Evolutionary conservation across 1,140 invertebrate species (phyloP).

Genomic region (Trichoplusia ni): DNA sequence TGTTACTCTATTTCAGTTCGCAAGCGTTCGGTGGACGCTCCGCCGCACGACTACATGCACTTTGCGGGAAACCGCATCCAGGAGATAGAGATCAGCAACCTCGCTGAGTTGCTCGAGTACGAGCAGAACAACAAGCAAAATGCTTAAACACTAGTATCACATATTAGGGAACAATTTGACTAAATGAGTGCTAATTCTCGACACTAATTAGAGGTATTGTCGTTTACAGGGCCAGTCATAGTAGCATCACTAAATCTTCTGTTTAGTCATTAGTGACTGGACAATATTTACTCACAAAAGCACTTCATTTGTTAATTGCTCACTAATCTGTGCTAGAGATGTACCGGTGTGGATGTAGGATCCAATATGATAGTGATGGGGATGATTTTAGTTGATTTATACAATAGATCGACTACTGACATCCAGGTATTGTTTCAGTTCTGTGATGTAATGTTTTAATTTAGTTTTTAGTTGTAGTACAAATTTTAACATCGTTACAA

Average conservation of each 20-base stretch:
- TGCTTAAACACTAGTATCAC: background rate
- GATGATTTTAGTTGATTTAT: background rate
- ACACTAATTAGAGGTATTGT: background rate
- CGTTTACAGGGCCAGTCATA: background rate
- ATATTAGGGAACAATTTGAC: background rate
- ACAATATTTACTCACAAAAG: background rate
- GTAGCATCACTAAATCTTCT: background rate
- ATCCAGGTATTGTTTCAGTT: background rate
- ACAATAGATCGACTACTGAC: background rate
- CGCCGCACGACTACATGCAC: slow-evolving; percentile 85
- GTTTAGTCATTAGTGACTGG: background rate
- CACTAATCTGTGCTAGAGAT: background rate
- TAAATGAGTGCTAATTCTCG: background rate
- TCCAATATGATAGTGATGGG: background rate
- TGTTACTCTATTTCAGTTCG: slow-evolving; percentile 84
- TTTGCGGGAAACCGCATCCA: slow-evolving; percentile 88
- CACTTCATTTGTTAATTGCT: background rate
- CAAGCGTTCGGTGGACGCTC: slow-evolving; percentile 85
- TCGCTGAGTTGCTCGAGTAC: slow-evolving; percentile 79
- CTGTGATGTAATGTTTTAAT: background rate
- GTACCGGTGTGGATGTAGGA: slow-evolving; percentile 5
- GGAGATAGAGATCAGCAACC: slow-evolving; percentile 88
- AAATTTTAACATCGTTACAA: background rate
- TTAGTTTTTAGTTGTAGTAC: background rate
- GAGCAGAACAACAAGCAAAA: slow-evolving; percentile 46